phyloP scores from a whole-genome alignment of 2,888 invertebrate genomes.

The Mimumesa dahlbomi region DNA sequence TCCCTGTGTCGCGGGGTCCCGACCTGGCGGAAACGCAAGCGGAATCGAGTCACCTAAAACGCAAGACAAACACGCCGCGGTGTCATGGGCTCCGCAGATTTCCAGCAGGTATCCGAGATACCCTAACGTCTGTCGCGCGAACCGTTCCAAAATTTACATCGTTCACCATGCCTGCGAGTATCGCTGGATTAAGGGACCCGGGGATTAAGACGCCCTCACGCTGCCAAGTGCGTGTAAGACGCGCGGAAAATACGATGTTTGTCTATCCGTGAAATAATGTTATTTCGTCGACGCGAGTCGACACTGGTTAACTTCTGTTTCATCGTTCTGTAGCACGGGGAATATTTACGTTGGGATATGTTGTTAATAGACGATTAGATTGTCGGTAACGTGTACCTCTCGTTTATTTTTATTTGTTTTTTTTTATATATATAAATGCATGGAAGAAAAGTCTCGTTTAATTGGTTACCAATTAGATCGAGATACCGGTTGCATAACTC shows the following conservation, averaged over 20 bases:
- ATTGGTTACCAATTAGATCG: no score
- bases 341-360: no score
- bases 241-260: conserved; percentile 37
- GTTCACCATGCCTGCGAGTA: conserved; percentile 36
- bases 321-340: no score
- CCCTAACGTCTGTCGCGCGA: conserved; percentile 37
- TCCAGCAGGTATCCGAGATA: conserved; percentile 48
- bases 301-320: no score
- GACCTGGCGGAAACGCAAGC: conserved; percentile 55
- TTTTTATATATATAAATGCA: no score
- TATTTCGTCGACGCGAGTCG: background rate
- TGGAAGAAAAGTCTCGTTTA: no score
- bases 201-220: conserved; percentile 39
- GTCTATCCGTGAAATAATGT: conserved; percentile 42
- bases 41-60: conserved; percentile 63
- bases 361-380: no score
- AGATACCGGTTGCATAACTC: no score
- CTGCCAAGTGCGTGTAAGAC: conserved; percentile 19
- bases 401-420: no score
- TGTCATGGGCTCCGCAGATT: conserved; percentile 54
- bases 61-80: conserved; percentile 66
- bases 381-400: no score
- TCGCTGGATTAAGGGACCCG: conserved; percentile 39
- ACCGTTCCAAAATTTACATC: conserved; percentile 67
- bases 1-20: conserved; percentile 59